Evolutionary conservation across 2,797 vertebrate species (phyloP), one percentile per base, ranked within the genome.

Genomic region (Cetoscarus ocellatus): DNA sequence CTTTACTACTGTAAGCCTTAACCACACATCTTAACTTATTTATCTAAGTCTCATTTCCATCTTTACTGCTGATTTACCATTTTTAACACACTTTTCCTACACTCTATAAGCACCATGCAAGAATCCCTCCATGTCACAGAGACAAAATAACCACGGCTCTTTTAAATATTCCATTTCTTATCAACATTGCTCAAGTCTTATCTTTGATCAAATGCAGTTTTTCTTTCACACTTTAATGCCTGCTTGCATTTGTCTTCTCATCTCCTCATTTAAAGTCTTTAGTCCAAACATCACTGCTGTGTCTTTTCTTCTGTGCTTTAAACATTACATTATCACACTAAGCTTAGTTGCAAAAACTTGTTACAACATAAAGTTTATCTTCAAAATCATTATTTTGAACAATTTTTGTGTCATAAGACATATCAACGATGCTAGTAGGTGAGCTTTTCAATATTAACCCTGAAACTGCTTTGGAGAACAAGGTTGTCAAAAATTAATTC

Each of bases 141-240:
- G 27, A 27, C 27, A 27, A 43, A 43, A 15, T 17, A 0, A 38
- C 3, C 34, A 40, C 7, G 11, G 17, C 50, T 34, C 17, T 13
- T 44, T 13, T 15, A 14, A 14, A 44, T 44, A 3, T 40, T 4
- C 43, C 18, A 52, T n/a, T 34, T 61, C 12, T 36, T 34, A 47
- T 34, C 52, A 47, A 65, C 61, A 60, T 55, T n/a, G 52, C 65
- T 10, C 15, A 18, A 45, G 9, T 13, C 51, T 53, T 13, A 44
- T 17, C 9, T 14, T 44, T n/a, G 5, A 12, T 50, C 11, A 11
- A 34, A 45, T 17, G 11, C 18, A 10, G 11, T 40, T 61, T 36
- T 35, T 6, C 14, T 47, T 10, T 13, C 13, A 12, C 14, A 19
- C 50, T 39, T 8, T 42, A 6, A 64, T n/a, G 12, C 17, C 19